phyloP scores from a whole-genome alignment of 1,140 invertebrate species.

The Aphaenogaster floridana region DNA sequence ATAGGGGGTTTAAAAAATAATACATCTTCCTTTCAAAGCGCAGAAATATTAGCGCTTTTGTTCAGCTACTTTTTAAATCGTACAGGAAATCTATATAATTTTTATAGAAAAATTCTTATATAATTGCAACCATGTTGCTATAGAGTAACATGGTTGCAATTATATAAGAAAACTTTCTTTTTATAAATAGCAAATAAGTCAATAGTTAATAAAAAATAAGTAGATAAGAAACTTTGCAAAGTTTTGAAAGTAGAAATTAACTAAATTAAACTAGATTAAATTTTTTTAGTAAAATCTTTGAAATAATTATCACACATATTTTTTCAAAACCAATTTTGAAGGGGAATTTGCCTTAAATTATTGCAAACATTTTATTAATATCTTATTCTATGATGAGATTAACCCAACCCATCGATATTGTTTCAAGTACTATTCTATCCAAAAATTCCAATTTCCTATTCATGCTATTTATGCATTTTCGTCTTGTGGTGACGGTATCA shows the following conservation, averaged over 20 bases:
- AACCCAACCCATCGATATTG: slow-evolving; percentile 70
- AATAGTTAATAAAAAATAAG: background rate
- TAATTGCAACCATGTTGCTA: too few species aligned
- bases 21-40: background rate
- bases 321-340: background rate
- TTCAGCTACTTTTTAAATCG: background rate
- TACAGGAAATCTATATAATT: background rate
- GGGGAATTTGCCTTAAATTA: slow-evolving; percentile 15
- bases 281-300: background rate
- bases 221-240: background rate
- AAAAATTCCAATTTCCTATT: slow-evolving; percentile 63
- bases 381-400: slow-evolving; percentile 53
- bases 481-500: slow-evolving; percentile 81
- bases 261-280: slow-evolving; percentile 3
- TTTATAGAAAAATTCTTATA: background rate
- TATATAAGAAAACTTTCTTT: background rate
- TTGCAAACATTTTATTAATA: slow-evolving; percentile 17
- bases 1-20: background rate
- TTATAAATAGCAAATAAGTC: background rate
- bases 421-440: slow-evolving; percentile 57
- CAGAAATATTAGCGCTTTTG: background rate
- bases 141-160: background rate
- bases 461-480: slow-evolving; percentile 75
- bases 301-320: background rate
- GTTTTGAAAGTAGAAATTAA: slow-evolving; percentile 7